These are phyloP conservation scores for Smutsia gigantea DNA, from an alignment of 2,797 vertebrate species.

Conservation along the genomic window DNA sequence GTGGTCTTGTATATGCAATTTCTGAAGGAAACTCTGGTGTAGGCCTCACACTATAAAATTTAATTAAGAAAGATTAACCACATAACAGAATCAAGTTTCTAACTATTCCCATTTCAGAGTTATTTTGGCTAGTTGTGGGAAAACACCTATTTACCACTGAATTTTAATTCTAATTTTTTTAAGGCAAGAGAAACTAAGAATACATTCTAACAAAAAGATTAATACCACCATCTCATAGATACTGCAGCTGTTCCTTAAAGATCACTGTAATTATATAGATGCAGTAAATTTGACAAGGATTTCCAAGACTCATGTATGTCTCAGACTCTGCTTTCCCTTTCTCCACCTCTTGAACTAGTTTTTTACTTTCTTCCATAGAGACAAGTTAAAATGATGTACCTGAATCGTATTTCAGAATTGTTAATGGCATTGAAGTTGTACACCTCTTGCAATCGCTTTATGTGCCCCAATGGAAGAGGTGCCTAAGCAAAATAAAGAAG, in stretches of 20 bases:
- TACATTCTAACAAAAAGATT: conserved; percentile 21
- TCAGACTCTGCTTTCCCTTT: conserved; percentile 18
- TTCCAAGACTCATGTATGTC: neutral
- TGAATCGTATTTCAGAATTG: conserved; percentile 96
- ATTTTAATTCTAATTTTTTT: neutral
- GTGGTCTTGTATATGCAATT: neutral
- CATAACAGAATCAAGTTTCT: conserved; percentile 44
- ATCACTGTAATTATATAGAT: neutral
- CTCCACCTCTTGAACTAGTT: neutral
- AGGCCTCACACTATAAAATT: neutral
- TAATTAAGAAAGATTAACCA: neutral
- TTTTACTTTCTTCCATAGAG: conserved; percentile 74
- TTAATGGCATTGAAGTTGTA: conserved; percentile 91
- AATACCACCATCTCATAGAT: neutral
- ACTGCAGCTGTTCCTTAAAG: neutral
- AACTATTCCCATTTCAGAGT: neutral
- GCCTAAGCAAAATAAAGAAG: conserved; percentile 85
- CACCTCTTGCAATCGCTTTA: conserved; percentile 95
- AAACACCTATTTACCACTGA: conserved; percentile 2
- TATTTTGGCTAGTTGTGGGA: neutral
- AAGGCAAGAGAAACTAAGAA: neutral
- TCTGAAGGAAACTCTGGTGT: conserved; percentile 41
- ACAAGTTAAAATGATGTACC: conserved; percentile 87
- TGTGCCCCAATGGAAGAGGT: conserved; percentile 91
- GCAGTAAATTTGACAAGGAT: neutral